Conservation (phyloP, 2,113 vertebrate genomes). For the Hypomesus transpacificus region DNA sequence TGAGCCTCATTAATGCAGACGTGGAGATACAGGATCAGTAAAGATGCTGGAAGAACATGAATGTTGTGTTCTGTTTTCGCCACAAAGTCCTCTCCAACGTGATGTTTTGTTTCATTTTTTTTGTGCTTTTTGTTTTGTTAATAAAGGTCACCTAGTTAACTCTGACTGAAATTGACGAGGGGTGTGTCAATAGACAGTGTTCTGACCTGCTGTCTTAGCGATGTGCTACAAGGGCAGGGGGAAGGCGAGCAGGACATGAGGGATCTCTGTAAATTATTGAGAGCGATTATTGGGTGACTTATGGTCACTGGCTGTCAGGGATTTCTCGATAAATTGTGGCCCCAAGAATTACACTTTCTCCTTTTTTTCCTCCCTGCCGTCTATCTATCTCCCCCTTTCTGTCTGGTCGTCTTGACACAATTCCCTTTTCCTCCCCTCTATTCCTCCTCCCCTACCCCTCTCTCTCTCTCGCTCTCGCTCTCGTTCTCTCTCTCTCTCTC, state of each 20-base stretch:
- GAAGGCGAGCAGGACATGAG: constrained; percentile 50
- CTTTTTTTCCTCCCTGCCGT: constrained; percentile 54
- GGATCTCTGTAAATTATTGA: constrained; percentile 66
- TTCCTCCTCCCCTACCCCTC: neutral
- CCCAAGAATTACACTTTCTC: constrained; percentile 72
- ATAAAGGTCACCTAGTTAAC: neutral
- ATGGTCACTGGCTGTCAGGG: constrained; percentile 69
- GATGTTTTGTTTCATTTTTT: constrained; percentile 30
- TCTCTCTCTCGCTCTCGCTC: neutral
- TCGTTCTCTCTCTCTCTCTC: neutral
- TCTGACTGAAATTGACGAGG: constrained; percentile 25
- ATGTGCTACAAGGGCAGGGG: constrained; percentile 55
- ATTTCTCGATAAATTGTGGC: constrained; percentile 62
- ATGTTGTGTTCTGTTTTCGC: neutral
- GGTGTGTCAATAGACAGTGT: constrained; percentile 31
- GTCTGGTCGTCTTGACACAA: neutral
- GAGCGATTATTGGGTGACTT: constrained; percentile 73
- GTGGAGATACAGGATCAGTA: constrained; percentile 45
- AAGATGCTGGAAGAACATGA: constrained; percentile 43
- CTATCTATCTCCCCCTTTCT: constrained; percentile 37
- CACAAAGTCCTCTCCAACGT: constrained; percentile 13
- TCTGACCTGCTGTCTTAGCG: constrained; percentile 51
- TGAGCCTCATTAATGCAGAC: constrained; percentile 52
- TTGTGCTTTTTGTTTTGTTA: constrained; percentile 20
- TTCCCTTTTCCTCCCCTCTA: constrained; percentile 28